A percentile compares a stretch with the other conserved stretches of the same genome.
Conservation (phyloP, 2,888 invertebrate species). For the Osedax frankpressi region DNA sequence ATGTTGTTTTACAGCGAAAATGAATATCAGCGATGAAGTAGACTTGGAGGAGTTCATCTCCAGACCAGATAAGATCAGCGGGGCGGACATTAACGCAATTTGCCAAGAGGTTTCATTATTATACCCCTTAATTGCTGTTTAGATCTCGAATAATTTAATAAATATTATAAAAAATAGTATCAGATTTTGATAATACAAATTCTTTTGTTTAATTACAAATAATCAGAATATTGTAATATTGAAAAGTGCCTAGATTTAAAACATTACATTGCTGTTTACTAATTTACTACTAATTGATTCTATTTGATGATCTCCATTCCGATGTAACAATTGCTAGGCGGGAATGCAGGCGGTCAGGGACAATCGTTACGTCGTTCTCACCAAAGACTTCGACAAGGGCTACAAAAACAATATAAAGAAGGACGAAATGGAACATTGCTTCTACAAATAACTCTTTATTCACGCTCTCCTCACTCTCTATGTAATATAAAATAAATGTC, state of each 20-base stretch:
- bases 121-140: no score
- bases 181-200: no score
- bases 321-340: conserved; percentile 52
- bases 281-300: no score
- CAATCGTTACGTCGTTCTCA: conserved; percentile 93
- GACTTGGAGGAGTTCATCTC: conserved; percentile 98
- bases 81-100: conserved; percentile 98
- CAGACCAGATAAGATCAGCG: conserved; percentile 92
- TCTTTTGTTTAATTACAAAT: background rate
- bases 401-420: conserved; percentile 99
- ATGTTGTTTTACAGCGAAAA: no score
- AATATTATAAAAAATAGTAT: no score
- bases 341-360: conserved; percentile 99
- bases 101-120: conserved; percentile 67
- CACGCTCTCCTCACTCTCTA: no score
- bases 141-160: no score
- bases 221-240: background rate
- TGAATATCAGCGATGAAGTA: conserved; percentile 73
- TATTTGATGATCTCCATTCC: no score
- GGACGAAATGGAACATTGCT: conserved; percentile 96
- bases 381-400: conserved; percentile 98
- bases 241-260: background rate
- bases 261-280: conserved; percentile 5
- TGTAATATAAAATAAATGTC: no score
- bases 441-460: conserved; percentile 91